Conservation (phyloP, 1,140 invertebrate species). For the Tetragnatha versicolor region DNA sequence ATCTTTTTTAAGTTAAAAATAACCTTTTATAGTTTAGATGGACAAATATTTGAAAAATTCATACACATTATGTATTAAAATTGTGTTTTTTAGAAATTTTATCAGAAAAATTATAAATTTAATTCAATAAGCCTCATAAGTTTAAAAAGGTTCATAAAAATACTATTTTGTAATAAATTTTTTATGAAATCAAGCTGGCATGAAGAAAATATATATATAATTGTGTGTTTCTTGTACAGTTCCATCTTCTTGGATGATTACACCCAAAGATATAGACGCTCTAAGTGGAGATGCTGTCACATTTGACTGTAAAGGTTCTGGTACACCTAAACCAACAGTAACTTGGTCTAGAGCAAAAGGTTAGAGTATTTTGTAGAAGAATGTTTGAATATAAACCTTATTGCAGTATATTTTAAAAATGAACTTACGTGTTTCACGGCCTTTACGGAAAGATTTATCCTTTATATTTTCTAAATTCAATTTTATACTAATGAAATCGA, state of each 20-base stretch:
- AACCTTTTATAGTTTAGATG: neutral
- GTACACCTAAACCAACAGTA: neutral
- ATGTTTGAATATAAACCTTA: neutral
- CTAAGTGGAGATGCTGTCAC: conserved; percentile 7
- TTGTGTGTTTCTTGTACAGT: conserved; percentile 5
- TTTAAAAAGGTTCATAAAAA: neutral
- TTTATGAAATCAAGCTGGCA: neutral
- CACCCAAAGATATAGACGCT: conserved; percentile 24
- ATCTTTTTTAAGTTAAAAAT: neutral
- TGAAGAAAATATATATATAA: neutral
- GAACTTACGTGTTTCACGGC: neutral
- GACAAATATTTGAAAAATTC: neutral
- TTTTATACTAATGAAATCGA: neutral
- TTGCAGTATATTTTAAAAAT: neutral
- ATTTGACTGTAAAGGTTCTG: conserved; percentile 9
- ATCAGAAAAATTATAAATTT: neutral
- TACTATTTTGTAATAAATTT: neutral
- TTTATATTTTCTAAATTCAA: neutral
- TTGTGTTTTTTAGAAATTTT: neutral
- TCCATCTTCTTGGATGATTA: conserved; percentile 14
- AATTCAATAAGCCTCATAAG: neutral
- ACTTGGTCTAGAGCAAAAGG: conserved; percentile 1
- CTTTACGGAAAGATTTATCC: neutral
- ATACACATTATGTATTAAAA: neutral
- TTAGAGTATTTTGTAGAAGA: no score